phyloP scores from a whole-genome alignment of 2,113 vertebrate species.

The Myiozetetes cayanensis region DNA sequence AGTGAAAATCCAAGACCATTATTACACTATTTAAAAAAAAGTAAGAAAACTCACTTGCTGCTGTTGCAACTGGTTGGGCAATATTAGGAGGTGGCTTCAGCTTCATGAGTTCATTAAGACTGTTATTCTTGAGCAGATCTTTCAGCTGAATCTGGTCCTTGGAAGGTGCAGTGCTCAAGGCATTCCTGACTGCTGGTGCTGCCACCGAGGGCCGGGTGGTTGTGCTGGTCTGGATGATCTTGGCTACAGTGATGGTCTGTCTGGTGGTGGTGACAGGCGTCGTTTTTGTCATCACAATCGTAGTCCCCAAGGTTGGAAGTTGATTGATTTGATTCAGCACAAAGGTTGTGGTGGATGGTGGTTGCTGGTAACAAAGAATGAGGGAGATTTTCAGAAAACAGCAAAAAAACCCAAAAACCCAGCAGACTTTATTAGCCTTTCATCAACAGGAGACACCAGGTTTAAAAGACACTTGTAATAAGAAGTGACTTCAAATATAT shows the following conservation, averaged over 20 bases:
- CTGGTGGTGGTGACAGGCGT: constrained; percentile 85
- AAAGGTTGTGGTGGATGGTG: constrained; percentile 96
- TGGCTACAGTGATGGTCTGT: constrained; percentile 94
- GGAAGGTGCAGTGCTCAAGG: constrained; percentile 78
- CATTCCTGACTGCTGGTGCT: constrained; percentile 75
- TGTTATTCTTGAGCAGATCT: constrained; percentile 91
- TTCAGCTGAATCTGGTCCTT: constrained; percentile 93
- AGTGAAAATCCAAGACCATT: rapidly evolving
- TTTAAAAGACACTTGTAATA: not conserved
- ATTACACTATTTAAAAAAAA: not conserved
- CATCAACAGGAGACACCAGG: not conserved
- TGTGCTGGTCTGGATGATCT: constrained; percentile 90
- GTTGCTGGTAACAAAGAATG: constrained; percentile 75
- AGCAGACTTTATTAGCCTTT: not conserved
- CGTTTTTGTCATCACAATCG: constrained; percentile 90
- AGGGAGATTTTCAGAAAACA: not conserved
- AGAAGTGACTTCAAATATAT: not conserved
- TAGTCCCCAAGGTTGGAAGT: constrained; percentile 89
- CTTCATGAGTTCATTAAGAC: constrained; percentile 97
- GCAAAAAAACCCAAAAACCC: not conserved
- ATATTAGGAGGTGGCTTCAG: constrained; percentile 96
- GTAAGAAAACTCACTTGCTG: constrained; percentile 73
- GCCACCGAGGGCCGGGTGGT: constrained; percentile 76
- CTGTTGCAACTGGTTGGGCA: constrained; percentile 91
- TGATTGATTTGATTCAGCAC: constrained; percentile 99